phyloP scores from a whole-genome alignment of 2,113 vertebrate species.

The Marmota monax region DNA sequence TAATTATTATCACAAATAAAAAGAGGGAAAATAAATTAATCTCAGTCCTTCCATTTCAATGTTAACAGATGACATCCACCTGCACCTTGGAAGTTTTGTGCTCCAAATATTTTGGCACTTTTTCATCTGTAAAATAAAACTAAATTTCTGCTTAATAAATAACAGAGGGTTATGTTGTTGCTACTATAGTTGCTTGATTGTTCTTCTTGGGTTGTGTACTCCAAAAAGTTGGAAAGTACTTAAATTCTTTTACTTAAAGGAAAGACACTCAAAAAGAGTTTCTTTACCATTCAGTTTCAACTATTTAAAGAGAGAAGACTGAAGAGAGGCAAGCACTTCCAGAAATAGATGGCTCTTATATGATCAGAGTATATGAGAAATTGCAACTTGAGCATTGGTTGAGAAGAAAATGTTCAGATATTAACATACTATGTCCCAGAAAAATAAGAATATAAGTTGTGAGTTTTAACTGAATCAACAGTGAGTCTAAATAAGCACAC shows the following conservation, averaged over 20 bases:
- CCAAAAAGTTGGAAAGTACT: conserved; percentile 23
- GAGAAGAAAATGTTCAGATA: conserved; percentile 20
- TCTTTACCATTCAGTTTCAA: conserved; percentile 6
- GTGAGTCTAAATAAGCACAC: conserved; percentile 21
- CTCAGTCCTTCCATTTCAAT: neutral
- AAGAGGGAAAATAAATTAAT: conserved; percentile 54
- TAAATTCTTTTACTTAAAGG: conserved; percentile 28
- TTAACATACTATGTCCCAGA: neutral
- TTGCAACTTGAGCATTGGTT: neutral
- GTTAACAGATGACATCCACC: neutral
- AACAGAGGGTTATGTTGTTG: neutral
- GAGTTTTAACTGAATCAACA: neutral
- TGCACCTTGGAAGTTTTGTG: conserved; percentile 18
- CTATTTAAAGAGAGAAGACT: neutral
- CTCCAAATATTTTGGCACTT: conserved; percentile 15
- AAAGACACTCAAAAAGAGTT: neutral
- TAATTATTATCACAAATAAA: conserved; percentile 60
- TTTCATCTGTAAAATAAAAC: conserved; percentile 48
- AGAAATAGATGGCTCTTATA: neutral
- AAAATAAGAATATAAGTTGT: conserved; percentile 21
- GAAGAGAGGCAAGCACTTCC: neutral
- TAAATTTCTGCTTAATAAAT: conserved; percentile 45
- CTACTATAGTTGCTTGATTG: neutral
- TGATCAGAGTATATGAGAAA: neutral
- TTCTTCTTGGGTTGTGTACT: neutral